phyloP scores from a whole-genome alignment of 1,140 invertebrate species.

The Tetramorium alpestre region DNA sequence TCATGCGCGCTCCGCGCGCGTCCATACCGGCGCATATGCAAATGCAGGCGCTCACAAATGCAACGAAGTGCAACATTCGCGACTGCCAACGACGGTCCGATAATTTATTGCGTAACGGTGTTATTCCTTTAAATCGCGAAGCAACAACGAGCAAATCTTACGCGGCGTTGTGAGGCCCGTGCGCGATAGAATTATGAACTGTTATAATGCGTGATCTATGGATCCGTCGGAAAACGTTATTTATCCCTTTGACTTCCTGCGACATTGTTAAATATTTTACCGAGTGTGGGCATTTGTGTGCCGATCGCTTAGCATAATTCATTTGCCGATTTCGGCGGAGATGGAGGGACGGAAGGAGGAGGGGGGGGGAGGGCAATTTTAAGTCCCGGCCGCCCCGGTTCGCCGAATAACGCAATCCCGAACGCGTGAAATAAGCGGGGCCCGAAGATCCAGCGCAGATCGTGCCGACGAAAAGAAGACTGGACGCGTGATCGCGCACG shows the following conservation, averaged over 20 bases:
- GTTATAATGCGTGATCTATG: conserved; percentile 54
- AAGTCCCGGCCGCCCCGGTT: background rate
- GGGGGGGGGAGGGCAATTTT: conserved; percentile 8
- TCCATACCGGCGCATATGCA: conserved; percentile 38
- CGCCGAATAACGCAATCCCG: background rate
- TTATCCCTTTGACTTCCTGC: conserved; percentile 36
- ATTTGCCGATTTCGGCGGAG: conserved; percentile 19
- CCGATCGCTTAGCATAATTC: conserved; percentile 34
- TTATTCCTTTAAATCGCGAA: conserved; percentile 54
- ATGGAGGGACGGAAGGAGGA: background rate
- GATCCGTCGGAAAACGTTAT: conserved; percentile 43
- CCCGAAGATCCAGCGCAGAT: conserved; percentile 12
- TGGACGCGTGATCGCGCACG: conserved; percentile 4
- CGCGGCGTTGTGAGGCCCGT: background rate
- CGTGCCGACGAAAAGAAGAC: conserved; percentile 17
- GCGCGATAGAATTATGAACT: conserved; percentile 55
- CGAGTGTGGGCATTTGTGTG: background rate
- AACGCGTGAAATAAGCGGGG: conserved; percentile 9
- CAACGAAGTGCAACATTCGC: conserved; percentile 61
- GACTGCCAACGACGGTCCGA: conserved; percentile 54
- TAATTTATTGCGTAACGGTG: conserved; percentile 59
- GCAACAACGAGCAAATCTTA: conserved; percentile 50
- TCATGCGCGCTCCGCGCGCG: conserved; percentile 52
- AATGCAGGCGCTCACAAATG: conserved; percentile 47
- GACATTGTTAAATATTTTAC: conserved; percentile 50